Evolutionary conservation across 2,113 vertebrate species (phyloP), one percentile per base, ranked within the genome.

Genomic region (Corythoichthys intestinalis): DNA sequence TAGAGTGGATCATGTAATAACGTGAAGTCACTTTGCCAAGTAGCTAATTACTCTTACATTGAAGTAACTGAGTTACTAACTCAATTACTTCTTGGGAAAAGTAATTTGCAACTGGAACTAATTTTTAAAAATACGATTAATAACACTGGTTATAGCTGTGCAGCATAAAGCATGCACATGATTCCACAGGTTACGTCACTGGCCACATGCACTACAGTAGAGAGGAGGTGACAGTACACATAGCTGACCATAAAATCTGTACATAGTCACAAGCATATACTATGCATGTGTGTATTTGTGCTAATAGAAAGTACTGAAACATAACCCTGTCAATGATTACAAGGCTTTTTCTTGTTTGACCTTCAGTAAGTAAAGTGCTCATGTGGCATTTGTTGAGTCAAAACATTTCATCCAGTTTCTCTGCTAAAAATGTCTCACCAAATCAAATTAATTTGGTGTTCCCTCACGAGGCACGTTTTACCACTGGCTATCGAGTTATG

Each of bases 301-400:
- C 70, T 60, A 50, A 74, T 82, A 83, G 47, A 67, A 73, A 83
- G 80, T 74, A n/a, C 67, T 60, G 59, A 59, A 72, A 71, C 62
- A 70, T 69, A 65, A 76, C 72, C 62, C 73, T 41, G 47, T 71
- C 47, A 48, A 56, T 50, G 68, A 83, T 77, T 60, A 73, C 53
- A 66, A 71, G 66, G 74, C 52, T 67, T 82, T 78, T 75, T 83
- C 71, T 74, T 81, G 74, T 74, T 75, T 79, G 82, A 84, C 77
- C 83, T 85, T 86, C 72, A 81, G 61, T 35, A 58, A 72, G 73
- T 58, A n/a, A 67, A 75, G 63, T 46, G 46, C 71, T 34, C 6
- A 37, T 17, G 6, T 76, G 67, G 76, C 67, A 68, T 79, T 77
- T 79, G 46, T 75, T 59, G 50, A 70, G 15, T 37, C 7, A 38